Base-by-base conservation (phyloP, 1,140 invertebrate species). In the Sinonovacula constricta region DNA sequence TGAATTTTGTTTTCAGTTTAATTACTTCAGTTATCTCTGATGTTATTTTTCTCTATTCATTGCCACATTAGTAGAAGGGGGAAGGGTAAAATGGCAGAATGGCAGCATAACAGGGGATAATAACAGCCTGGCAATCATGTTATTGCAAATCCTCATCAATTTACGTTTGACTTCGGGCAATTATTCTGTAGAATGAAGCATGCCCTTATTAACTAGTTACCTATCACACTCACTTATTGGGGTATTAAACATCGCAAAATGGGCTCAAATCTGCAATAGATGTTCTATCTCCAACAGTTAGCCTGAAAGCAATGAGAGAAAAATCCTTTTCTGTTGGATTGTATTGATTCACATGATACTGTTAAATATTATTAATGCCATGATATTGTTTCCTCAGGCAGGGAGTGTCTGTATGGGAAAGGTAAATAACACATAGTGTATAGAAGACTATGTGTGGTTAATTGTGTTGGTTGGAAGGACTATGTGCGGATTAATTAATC, bases 401-500 rank as follows among this genome's bases (percentile, higher is more conserved):
- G n/a, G n/a, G n/a, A n/a, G n/a, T n/a, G n/a, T n/a, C n/a, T 22
- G 49, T 24, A 28, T 34, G 66, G 49, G 53, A 53, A 54, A 68
- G 66, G 66, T 68, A 51, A 22, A 24, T 24, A 67, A 15, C 10
- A 18, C n/a, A 5, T 5, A 18, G 4, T 54, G n/a, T 54, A 22
- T 22, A 54, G n/a, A 18, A 18, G 53, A 39, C 33, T 39, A 39
- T 39, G 49, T 26, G 22, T n/a, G n/a, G n/a, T n/a, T n/a, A n/a
- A n/a, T n/a, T n/a, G n/a, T n/a, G 49, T 63, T 39, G 60, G 33
- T 15, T 3, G 60, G 3, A 14, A 63, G 66, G 33, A 49, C 34
- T 51, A 33, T 49, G 53, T n/a, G 15, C 56, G 45, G 59, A 70
- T 70, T 70, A 70, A 70, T 70, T 70, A 70, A 70, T 70, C 68